Evolutionary conservation across 1,140 invertebrate species (phyloP).

Genomic region (Cyrtorhinus lividipennis): DNA sequence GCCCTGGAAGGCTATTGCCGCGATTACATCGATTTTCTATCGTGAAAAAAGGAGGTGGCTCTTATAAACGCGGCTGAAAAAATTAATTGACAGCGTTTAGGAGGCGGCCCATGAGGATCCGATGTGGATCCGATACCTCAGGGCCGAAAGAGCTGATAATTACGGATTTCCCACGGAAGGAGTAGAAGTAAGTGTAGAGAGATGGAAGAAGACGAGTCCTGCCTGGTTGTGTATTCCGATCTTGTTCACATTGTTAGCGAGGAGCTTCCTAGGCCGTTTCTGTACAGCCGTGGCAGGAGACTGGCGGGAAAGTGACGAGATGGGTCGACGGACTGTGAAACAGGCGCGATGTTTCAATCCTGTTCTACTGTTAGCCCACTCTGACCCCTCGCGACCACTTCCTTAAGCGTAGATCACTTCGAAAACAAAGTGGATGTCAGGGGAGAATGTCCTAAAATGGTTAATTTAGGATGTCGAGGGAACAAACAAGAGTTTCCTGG

Average conservation of each 20-base stretch:
- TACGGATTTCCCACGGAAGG: background rate
- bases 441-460: background rate
- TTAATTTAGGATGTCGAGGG: background rate
- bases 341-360: background rate
- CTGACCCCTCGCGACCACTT: background rate
- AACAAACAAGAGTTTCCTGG: background rate
- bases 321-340: background rate
- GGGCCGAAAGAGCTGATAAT: background rate
- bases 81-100: background rate
- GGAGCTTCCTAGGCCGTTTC: background rate
- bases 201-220: background rate
- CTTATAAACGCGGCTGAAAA: background rate
- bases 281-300: background rate
- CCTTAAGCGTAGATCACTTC: background rate
- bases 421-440: background rate
- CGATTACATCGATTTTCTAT: background rate
- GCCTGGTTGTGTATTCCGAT: background rate
- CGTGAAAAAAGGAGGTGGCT: background rate
- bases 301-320: background rate
- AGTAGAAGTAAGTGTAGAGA: too few species aligned
- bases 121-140: background rate
- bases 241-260: background rate
- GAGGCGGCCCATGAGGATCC: background rate
- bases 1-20: background rate
- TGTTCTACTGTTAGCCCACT: background rate